A percentile compares a stretch with the other conserved stretches of the same genome.
Evolutionary conservation across 2,113 vertebrate genomes (phyloP).

Genomic region (Ophiodon elongatus): DNA sequence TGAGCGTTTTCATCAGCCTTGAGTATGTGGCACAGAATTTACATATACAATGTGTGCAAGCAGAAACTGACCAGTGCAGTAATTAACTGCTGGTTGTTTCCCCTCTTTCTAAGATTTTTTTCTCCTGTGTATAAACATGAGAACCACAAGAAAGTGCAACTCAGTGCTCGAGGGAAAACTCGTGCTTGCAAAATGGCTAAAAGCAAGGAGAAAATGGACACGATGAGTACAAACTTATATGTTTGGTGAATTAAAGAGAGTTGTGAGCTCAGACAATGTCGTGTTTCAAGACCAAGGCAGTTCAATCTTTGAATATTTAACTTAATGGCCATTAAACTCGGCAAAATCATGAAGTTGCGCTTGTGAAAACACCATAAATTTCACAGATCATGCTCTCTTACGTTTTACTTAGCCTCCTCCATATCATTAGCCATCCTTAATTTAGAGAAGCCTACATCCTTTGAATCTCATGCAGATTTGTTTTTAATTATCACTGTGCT

Average conservation of each 20-base stretch:
- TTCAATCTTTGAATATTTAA: not conserved
- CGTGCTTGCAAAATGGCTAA: not conserved
- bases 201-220: constrained; percentile 7
- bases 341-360: not conserved
- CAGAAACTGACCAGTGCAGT: constrained; percentile 6
- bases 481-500: constrained; percentile 34
- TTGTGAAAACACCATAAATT: not conserved
- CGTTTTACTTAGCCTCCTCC: constrained; percentile 34
- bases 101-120: not conserved
- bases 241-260: constrained; percentile 1
- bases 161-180: not conserved
- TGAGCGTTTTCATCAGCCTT: not conserved
- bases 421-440: constrained; percentile 24
- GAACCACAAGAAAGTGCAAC: constrained; percentile 9
- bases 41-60: not conserved
- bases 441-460: constrained; percentile 24
- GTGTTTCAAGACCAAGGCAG: constrained; percentile 2
- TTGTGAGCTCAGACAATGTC: not conserved
- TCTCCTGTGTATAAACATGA: not conserved
- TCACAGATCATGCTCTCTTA: not conserved
- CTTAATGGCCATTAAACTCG: not conserved
- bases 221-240: not conserved
- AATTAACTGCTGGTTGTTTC: constrained; percentile 5
- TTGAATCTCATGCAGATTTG: constrained; percentile 44
- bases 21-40: not conserved